These are phyloP conservation scores for Lipophrys pholis DNA, from an alignment of 2,113 vertebrate genomes.

Conservation along the genomic window DNA sequence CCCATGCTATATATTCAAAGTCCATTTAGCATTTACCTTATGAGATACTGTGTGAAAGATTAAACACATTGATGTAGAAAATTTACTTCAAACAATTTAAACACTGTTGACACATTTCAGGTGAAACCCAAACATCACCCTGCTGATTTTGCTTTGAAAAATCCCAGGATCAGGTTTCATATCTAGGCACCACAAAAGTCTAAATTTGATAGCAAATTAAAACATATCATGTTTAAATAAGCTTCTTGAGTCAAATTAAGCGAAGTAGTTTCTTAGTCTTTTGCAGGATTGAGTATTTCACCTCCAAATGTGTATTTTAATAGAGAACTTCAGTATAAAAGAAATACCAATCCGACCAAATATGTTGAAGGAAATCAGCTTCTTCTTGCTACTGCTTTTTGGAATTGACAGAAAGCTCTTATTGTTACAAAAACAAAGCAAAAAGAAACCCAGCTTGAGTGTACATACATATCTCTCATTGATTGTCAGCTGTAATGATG, in stretches of 20 bases:
- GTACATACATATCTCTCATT: neutral
- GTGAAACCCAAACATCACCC: neutral
- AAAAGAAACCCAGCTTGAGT: neutral
- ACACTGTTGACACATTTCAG: neutral
- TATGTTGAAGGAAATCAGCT: neutral
- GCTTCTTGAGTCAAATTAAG: neutral
- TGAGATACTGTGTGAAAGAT: too few relatives aligned
- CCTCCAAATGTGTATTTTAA: too few relatives aligned
- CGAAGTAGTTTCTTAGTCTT: neutral
- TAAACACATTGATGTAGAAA: too few relatives aligned
- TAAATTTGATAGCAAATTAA: neutral
- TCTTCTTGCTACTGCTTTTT: neutral
- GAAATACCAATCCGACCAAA: neutral
- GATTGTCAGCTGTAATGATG: neutral
- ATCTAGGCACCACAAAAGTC: neutral
- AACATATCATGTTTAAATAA: neutral
- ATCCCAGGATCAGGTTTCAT: neutral
- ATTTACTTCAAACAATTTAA: neutral
- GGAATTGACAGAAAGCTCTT: slow-evolving; percentile 2
- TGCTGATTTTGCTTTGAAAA: neutral
- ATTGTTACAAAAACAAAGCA: neutral
- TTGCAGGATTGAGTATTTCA: neutral
- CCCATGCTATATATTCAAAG: too few relatives aligned
- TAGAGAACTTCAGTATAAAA: too few relatives aligned
- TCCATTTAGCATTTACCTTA: too few relatives aligned